Evolutionary conservation across 1,140 invertebrate species (phyloP).

Genomic region (Cecropterus lyciades): DNA sequence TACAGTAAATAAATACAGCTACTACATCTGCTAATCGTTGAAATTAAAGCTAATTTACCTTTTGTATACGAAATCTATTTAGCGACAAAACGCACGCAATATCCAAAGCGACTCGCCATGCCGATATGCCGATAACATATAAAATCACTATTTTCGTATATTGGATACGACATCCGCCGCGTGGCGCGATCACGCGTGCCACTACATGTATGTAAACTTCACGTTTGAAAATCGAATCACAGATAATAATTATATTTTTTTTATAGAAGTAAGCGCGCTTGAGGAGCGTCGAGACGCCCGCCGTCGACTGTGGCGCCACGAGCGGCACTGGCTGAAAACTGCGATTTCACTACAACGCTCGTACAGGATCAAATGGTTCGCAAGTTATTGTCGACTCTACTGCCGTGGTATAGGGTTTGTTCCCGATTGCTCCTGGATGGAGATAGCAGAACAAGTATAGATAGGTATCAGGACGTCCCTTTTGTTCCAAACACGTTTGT

Average conservation of each 20-base stretch:
- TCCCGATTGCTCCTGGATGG: constrained; percentile 29
- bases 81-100: constrained; percentile 48
- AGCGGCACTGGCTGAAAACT: constrained; percentile 75
- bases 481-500: constrained; percentile 70
- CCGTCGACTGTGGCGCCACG: constrained; percentile 74
- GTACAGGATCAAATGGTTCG: constrained; percentile 43
- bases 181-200: not conserved
- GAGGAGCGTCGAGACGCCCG: constrained; percentile 72
- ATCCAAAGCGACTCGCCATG: constrained; percentile 53
- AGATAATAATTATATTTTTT: constrained; percentile 42
- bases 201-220: constrained; percentile 19
- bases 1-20: not conserved
- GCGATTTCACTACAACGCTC: constrained; percentile 30
- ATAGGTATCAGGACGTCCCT: constrained; percentile 66
- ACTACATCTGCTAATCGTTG: not conserved
- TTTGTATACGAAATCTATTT: constrained; percentile 37
- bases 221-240: constrained; percentile 38
- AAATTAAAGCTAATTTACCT: constrained; percentile 32
- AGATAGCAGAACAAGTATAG: constrained; percentile 45
- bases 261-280: constrained; percentile 48
- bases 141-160: constrained; percentile 69
- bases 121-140: constrained; percentile 61
- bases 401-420: constrained; percentile 41
- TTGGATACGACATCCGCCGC: constrained; percentile 49
- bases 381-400: constrained; percentile 41